These are phyloP conservation scores for Zenarchopterus dispar DNA, from an alignment of 2,797 vertebrate species.

Conservation along the genomic window DNA sequence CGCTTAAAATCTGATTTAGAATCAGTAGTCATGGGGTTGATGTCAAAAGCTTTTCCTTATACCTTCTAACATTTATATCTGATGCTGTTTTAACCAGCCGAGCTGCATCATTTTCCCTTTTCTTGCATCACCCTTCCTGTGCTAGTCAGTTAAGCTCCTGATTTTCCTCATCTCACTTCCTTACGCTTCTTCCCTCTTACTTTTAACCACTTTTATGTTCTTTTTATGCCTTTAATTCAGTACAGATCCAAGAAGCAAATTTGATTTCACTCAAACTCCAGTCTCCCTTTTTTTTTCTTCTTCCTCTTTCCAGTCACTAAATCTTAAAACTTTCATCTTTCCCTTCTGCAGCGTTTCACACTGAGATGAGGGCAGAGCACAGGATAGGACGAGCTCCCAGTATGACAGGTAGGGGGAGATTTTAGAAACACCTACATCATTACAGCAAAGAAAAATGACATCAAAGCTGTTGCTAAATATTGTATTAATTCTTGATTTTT, in stretches of 20 bases:
- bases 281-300: not conserved
- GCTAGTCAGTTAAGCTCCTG: too few species aligned
- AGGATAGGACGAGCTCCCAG: constrained; percentile 82
- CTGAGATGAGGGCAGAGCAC: constrained; percentile 83
- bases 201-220: too few species aligned
- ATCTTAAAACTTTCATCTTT: constrained; percentile 7
- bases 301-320: not conserved
- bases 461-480: not conserved
- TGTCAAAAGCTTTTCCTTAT: too few species aligned
- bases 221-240: too few species aligned
- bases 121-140: too few species aligned
- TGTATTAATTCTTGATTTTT: not conserved
- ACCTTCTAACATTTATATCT: too few species aligned
- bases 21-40: too few species aligned
- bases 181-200: too few species aligned
- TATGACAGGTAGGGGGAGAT: constrained; percentile 78
- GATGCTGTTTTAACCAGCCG: too few species aligned
- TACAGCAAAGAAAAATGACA: not conserved
- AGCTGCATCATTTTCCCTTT: too few species aligned
- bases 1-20: not conserved
- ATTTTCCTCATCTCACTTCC: too few species aligned
- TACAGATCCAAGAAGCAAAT: not conserved
- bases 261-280: not conserved
- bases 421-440: not conserved
- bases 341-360: constrained; percentile 74